These are phyloP conservation scores for Crypturellus tataupa DNA, from an alignment of 2,797 vertebrate genomes.

Conservation along the genomic window DNA sequence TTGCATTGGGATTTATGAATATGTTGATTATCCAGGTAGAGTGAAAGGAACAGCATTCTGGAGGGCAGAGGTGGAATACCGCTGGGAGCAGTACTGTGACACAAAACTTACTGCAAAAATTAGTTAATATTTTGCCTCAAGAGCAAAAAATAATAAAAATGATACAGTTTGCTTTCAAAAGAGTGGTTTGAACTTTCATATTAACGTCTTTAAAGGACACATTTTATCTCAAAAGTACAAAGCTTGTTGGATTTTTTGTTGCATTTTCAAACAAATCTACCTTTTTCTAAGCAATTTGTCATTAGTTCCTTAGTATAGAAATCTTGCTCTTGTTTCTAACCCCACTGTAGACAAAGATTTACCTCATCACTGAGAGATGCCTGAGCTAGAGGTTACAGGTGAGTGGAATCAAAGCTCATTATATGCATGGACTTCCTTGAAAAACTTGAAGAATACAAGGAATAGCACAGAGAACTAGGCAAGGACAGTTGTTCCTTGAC, in stretches of 20 bases:
- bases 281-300: not conserved
- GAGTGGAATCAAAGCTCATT: not conserved
- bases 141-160: not conserved
- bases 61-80: not conserved
- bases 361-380: not conserved
- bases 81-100: not conserved
- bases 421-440: not conserved
- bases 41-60: not conserved
- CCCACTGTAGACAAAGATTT: not conserved
- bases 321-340: not conserved
- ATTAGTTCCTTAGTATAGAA: not conserved
- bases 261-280: not conserved
- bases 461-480: not conserved
- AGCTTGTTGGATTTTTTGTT: not conserved
- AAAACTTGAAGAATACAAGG: not conserved
- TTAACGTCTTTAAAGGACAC: not conserved
- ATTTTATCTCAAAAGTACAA: not conserved
- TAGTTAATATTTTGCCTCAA: not conserved
- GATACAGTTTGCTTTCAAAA: not conserved
- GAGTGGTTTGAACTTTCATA: not conserved
- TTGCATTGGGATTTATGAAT: not conserved
- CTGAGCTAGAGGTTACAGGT: not conserved
- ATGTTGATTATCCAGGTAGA: not conserved
- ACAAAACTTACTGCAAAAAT: not conserved
- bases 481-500: not conserved